phyloP scores from a whole-genome alignment of 2,113 vertebrate genomes.

The Hirundichthys speculiger region DNA sequence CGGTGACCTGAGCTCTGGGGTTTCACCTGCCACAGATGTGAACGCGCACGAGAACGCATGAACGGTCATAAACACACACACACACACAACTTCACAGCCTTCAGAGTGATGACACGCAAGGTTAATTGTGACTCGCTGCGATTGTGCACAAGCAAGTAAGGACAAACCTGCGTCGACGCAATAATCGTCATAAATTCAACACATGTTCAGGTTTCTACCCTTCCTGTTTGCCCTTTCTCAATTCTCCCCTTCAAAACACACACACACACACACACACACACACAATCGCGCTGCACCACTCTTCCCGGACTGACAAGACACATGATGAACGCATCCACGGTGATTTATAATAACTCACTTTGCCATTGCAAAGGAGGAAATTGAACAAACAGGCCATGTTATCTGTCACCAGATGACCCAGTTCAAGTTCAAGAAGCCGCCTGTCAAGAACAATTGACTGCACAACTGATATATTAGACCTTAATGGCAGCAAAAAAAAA shows the following conservation, averaged over 20 bases:
- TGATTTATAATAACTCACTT: constrained; percentile 82
- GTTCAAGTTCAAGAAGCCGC: constrained; percentile 83
- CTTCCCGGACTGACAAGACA: constrained; percentile 69
- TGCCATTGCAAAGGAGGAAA: constrained; percentile 76
- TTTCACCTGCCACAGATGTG: background rate
- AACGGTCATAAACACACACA: background rate
- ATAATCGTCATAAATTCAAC: constrained; percentile 16
- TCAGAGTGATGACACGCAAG: background rate
- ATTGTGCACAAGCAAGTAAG: too few species aligned
- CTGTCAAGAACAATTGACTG: constrained; percentile 81
- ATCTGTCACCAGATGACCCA: constrained; percentile 81
- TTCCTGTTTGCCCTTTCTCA: constrained; percentile 55
- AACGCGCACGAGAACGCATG: background rate
- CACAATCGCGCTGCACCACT: background rate
- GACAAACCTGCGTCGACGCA: too few species aligned
- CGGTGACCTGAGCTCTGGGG: constrained; percentile 5
- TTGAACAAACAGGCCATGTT: constrained; percentile 80
- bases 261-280: constrained; percentile 4
- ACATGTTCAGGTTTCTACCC: constrained; percentile 28
- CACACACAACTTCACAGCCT: too few species aligned
- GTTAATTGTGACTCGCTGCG: too few species aligned
- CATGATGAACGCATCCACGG: constrained; percentile 75
- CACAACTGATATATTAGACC: constrained; percentile 83
- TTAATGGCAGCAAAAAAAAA: constrained; percentile 77
- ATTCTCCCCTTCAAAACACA: constrained; percentile 15